phyloP scores from a whole-genome alignment of 1,140 invertebrate genomes.

The Drosophila nebulosa region DNA sequence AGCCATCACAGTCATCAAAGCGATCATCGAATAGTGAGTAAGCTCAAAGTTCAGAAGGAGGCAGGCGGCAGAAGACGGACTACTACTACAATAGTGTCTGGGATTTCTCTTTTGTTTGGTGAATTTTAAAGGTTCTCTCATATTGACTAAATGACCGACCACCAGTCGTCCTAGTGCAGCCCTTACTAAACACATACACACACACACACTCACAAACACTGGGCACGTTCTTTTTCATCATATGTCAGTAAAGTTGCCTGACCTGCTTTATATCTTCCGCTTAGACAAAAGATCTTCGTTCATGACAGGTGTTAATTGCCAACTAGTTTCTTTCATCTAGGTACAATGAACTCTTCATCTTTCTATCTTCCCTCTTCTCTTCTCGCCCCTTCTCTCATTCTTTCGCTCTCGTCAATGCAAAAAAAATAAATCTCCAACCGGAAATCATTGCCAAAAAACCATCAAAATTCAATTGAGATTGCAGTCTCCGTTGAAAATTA shows the following conservation, averaged over 20 bases:
- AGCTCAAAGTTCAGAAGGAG: neutral
- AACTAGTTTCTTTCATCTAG: constrained; percentile 49
- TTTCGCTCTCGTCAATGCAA: constrained; percentile 2
- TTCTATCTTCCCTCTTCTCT: neutral
- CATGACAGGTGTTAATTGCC: constrained; percentile 68
- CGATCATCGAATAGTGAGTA: neutral
- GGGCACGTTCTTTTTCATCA: too few relatives aligned
- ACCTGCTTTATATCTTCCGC: constrained; percentile 22
- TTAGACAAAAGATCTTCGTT: constrained; percentile 16
- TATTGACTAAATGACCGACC: constrained; percentile 47
- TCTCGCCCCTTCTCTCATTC: neutral
- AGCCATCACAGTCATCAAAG: neutral
- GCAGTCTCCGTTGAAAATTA: constrained; percentile 7
- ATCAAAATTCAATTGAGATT: constrained; percentile 3
- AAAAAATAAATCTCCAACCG: constrained; percentile 1
- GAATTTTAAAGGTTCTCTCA: constrained; percentile 24
- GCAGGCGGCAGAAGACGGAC: neutral
- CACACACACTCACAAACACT: neutral
- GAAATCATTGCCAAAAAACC: constrained; percentile 20
- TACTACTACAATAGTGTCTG: constrained; percentile 38
- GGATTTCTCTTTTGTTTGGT: constrained; percentile 32
- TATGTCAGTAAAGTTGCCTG: constrained; percentile 35
- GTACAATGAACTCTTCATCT: constrained; percentile 49
- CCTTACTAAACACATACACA: neutral
- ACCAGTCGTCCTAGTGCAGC: neutral